A percentile compares a stretch with the other conserved stretches of the same genome.
Conservation (phyloP, 2,888 invertebrate genomes). For the Pasiphila rectangulata region DNA sequence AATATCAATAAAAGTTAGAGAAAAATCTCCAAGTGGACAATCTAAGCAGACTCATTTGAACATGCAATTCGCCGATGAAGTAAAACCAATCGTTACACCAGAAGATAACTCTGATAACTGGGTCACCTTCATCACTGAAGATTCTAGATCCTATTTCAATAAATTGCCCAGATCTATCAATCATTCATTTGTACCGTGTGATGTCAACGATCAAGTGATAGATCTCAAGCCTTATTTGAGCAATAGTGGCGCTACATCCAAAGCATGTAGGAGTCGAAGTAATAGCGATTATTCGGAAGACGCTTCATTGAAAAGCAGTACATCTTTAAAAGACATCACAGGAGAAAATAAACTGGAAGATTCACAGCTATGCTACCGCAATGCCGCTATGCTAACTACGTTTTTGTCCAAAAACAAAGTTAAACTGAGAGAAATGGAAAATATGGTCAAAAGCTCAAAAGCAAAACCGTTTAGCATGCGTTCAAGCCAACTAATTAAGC, state of each 20-base stretch:
- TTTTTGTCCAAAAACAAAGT: constrained; percentile 42
- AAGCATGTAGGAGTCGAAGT: constrained; percentile 37
- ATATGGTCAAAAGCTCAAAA: constrained; percentile 21
- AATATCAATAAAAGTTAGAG: constrained; percentile 53
- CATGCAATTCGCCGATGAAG: constrained; percentile 44
- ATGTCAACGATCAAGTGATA: constrained; percentile 28
- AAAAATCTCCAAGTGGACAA: constrained; percentile 41
- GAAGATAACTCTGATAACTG: constrained; percentile 33
- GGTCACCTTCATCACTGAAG: constrained; percentile 30
- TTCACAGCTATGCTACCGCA: constrained; percentile 49
- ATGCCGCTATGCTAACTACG: too few species aligned
- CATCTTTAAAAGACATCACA: constrained; percentile 30
- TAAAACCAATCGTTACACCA: constrained; percentile 22
- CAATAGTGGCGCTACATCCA: constrained; percentile 51
- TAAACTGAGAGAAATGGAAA: constrained; percentile 32
- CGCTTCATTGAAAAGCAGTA: constrained; percentile 40
- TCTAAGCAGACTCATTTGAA: constrained; percentile 40
- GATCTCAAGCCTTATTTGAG: constrained; percentile 48
- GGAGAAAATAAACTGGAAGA: constrained; percentile 38
- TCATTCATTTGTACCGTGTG: constrained; percentile 17
- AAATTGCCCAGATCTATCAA: constrained; percentile 17
- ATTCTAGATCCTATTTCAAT: constrained; percentile 35
- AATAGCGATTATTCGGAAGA: constrained; percentile 44
- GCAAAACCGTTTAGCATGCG: too few species aligned
- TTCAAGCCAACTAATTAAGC: too few species aligned